phyloP scores from a whole-genome alignment of 2,113 vertebrate genomes.

The Ameiurus melas region DNA sequence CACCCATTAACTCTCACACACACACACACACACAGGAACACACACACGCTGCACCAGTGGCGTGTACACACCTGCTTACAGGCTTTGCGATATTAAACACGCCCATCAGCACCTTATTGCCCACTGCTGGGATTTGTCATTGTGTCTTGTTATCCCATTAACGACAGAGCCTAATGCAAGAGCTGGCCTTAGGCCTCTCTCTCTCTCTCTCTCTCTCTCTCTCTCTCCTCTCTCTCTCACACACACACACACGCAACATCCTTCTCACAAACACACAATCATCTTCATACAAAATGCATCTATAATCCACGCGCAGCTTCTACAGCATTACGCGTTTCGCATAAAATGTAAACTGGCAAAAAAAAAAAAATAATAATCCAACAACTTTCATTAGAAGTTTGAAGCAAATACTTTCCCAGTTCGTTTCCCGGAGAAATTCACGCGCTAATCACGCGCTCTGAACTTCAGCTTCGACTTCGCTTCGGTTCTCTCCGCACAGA shows the following conservation, averaged over 20 bases:
- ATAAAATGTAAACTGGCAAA: background rate
- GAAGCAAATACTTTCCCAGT: background rate
- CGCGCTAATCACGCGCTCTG: background rate
- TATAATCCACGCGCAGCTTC: background rate
- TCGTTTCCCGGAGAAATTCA: background rate
- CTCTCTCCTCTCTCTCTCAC: constrained; percentile 28
- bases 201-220: background rate
- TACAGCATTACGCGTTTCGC: background rate
- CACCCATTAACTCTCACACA: constrained; percentile 50
- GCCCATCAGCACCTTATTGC: constrained; percentile 99
- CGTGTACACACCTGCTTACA: constrained; percentile 81
- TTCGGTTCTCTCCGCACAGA: background rate
- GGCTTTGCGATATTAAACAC: constrained; percentile 96
- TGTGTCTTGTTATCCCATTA: constrained; percentile 99
- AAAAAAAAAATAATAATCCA: too few species aligned
- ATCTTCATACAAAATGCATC: background rate
- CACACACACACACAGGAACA: constrained; percentile 17
- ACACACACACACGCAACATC: constrained; percentile 20
- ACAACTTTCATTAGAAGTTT: background rate
- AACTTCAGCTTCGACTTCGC: background rate
- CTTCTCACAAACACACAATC: constrained; percentile 11
- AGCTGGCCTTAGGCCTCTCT: constrained; percentile 79
- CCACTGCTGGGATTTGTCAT: constrained; percentile 99
- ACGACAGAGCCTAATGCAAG: constrained; percentile 81
- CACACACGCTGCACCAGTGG: constrained; percentile 45